A percentile compares a stretch with the other conserved stretches of the same genome.
These are phyloP conservation scores for Prenolepis imparis DNA, from an alignment of 2,888 invertebrate species.

Conservation along the genomic window DNA sequence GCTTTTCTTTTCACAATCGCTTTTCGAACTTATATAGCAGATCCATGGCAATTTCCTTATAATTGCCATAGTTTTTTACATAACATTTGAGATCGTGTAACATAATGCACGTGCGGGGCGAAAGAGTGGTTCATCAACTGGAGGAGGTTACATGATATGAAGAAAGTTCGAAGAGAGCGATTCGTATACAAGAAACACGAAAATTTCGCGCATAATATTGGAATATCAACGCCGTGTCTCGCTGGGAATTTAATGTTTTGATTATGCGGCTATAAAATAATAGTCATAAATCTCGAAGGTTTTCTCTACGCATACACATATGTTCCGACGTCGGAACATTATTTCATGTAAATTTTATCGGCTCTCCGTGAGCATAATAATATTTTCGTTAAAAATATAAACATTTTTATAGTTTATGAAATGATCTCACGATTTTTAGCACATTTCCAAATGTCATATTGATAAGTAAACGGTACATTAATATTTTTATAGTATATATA, in stretches of 20 bases:
- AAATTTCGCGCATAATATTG: slow-evolving; percentile 13
- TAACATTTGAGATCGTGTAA: slow-evolving; percentile 19
- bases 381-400: neutral
- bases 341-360: neutral
- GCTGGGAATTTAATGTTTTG: slow-evolving; percentile 26
- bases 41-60: neutral
- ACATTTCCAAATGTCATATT: neutral
- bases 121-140: neutral
- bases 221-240: neutral
- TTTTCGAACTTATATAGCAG: neutral
- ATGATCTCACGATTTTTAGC: neutral
- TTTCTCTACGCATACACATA: neutral
- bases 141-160: slow-evolving; percentile 27
- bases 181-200: slow-evolving; percentile 24
- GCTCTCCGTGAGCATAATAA: neutral
- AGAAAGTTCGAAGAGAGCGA: slow-evolving; percentile 1
- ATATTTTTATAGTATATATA: neutral
- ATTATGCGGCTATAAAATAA: slow-evolving; percentile 19
- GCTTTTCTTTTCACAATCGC: neutral
- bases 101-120: neutral
- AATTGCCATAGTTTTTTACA: slow-evolving; percentile 17
- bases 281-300: neutral
- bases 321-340: neutral
- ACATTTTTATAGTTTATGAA: neutral
- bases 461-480: neutral